Base-by-base conservation (phyloP, 30 jellyfish, hydroid and myxozoan genomes). In the Pseudorhiza aurosa region DNA sequence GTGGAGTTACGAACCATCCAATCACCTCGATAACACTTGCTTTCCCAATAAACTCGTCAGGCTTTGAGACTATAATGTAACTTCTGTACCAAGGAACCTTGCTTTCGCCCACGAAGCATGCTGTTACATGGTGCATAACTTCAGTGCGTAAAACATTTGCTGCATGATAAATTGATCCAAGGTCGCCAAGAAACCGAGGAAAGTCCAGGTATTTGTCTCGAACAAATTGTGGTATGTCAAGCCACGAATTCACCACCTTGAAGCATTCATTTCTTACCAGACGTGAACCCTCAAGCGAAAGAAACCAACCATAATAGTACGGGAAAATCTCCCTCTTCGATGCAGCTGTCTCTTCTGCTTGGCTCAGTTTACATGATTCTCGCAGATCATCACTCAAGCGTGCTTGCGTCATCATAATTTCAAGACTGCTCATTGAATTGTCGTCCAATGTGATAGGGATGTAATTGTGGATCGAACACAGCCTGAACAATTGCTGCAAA, bases 281-380 rank as follows among this genome's bases (percentile, higher is more conserved):
- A 9, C 24, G 44, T 12, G 91, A 43, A 12, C 73, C 95, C 26
- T n/a, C 70, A 19, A 17, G 27, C 4, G 76, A 50, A 21, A 85
- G 5, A 67, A 80, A 51, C 97, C 97, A 88, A 1, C 85, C 88
- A 37, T 68, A 88, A 75, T 12, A 88, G 46, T 69, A 64, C 22
- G 97, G 96, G 44, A 72, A 5, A 5, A 39, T 39, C 12, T 39
- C 50, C 50, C 7, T 5, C 7, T 12, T 12, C 12, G 50, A 12
- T 5, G 50, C 50, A 39, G 12, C 50, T 39, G 50, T 12, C 50
- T 7, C 7, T 7, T 39, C 7, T 39, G 50, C 10, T 5, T 39
- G 50, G 7, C 10, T 39, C 50, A 7, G 10, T 12, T 39, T 39
- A 39, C 50, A 39, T n/a, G n/a, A n/a, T n/a, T n/a, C n/a, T n/a